Conservation (phyloP, 2,797 vertebrate species). For the Spheniscus humboldti region DNA sequence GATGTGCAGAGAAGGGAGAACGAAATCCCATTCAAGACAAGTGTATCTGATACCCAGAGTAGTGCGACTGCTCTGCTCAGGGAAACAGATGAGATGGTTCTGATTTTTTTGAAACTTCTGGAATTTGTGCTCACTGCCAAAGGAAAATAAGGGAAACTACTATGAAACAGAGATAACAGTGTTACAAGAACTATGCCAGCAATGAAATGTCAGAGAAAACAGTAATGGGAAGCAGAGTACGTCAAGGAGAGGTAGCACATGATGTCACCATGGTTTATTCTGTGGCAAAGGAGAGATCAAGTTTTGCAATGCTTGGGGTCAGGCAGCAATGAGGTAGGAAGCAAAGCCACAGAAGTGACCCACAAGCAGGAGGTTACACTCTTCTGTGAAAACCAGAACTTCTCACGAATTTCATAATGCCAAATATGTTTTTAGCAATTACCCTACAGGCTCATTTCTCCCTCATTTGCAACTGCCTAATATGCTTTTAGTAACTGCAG, state of each 20-base stretch:
- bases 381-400: not conserved
- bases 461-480: not conserved
- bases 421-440: not conserved
- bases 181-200: not conserved
- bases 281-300: not conserved
- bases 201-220: conserved; percentile 10
- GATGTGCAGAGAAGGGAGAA: not conserved
- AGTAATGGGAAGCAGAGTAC: not conserved
- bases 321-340: conserved; percentile 26
- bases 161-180: not conserved
- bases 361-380: not conserved
- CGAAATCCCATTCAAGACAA: not conserved
- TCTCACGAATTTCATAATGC: not conserved
- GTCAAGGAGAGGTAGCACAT: not conserved
- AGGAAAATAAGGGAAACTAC: not conserved
- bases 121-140: not conserved
- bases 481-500: not conserved
- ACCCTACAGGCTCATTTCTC: not conserved
- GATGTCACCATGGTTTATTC: conserved; percentile 4
- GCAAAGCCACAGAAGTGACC: conserved; percentile 25
- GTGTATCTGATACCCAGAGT: not conserved
- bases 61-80: not conserved
- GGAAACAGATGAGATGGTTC: not conserved
- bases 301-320: conserved; percentile 7
- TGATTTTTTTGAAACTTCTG: not conserved